Conservation (phyloP, 2,113 vertebrate species). For the Bambusicola thoracicus region DNA sequence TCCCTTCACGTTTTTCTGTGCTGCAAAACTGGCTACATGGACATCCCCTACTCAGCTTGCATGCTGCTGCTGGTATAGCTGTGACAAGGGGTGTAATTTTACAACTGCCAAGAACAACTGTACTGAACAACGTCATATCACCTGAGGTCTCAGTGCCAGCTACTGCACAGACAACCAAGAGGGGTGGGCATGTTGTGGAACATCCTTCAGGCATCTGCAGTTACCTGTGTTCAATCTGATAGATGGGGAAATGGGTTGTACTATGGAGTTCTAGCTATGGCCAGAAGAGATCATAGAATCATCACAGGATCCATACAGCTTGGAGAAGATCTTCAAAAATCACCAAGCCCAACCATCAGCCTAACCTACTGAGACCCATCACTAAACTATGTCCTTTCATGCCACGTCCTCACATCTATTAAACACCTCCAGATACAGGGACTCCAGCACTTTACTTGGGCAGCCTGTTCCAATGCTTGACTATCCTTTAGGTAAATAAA, state of each 20-base stretch:
- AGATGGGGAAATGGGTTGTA: neutral
- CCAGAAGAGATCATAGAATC: neutral
- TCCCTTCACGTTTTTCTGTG: neutral
- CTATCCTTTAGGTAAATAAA: neutral
- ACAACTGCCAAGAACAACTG: neutral
- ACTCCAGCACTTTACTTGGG: neutral
- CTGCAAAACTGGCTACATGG: accelerated
- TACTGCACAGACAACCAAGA: neutral
- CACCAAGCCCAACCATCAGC: neutral
- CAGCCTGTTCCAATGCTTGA: neutral
- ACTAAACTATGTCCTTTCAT: neutral
- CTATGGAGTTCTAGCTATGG: neutral
- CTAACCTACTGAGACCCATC: neutral
- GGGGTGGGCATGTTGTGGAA: neutral
- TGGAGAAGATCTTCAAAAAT: neutral
- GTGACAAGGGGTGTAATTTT: neutral
- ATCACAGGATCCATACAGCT: neutral
- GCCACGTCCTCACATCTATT: neutral
- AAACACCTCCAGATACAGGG: neutral
- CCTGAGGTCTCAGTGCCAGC: neutral
- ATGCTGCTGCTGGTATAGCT: neutral
- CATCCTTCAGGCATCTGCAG: neutral
- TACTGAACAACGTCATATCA: neutral
- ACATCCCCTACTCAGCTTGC: neutral
- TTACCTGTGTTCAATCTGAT: neutral